Percentiles rank a stretch among this genome's conserved stretches.
These are phyloP conservation scores for Ruditapes philippinarum DNA, from an alignment of 1,140 invertebrate species.

Conservation along the genomic window DNA sequence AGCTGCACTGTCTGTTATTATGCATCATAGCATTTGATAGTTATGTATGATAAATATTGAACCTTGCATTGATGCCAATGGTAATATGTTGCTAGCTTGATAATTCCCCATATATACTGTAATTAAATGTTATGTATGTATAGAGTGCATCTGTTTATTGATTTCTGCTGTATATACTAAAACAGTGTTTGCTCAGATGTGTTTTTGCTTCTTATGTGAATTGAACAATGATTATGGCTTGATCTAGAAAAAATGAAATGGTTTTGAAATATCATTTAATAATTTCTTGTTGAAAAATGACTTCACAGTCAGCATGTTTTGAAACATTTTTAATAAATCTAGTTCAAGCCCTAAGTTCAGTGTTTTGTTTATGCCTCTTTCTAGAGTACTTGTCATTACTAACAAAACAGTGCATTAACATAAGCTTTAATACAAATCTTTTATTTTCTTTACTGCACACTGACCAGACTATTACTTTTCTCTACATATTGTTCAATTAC, in stretches of 20 bases:
- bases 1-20: no score
- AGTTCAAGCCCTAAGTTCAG: neutral
- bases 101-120: neutral
- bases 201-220: neutral
- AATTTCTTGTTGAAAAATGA: no score
- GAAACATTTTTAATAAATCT: neutral
- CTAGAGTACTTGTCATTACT: neutral
- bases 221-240: neutral
- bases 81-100: neutral
- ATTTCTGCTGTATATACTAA: neutral
- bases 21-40: no score
- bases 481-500: neutral
- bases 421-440: neutral
- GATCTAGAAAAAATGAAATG: no score
- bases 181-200: no score
- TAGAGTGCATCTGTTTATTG: neutral
- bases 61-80: no score
- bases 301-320: no score
- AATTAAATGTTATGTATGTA: neutral
- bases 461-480: neutral
- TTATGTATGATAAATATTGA: no score
- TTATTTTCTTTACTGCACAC: neutral
- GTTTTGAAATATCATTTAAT: no score
- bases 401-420: neutral
- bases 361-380: neutral